Conservation (phyloP, 2,113 vertebrate genomes). For the Channa argus region DNA sequence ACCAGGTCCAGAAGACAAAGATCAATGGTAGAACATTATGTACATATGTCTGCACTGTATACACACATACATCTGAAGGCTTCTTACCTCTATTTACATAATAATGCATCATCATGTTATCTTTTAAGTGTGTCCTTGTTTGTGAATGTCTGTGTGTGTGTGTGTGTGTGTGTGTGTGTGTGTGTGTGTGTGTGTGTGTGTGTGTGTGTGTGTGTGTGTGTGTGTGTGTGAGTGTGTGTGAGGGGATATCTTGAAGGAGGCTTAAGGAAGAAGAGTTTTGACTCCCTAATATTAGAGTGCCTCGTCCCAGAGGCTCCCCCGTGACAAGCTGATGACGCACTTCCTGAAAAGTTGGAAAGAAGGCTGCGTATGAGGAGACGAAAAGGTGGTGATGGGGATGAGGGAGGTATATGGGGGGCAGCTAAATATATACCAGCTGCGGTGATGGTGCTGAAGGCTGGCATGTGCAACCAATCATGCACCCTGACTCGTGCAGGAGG, state of each 20-base stretch:
- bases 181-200: neutral
- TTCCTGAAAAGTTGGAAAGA: constrained; percentile 59
- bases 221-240: neutral
- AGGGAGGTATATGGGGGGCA: neutral
- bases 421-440: constrained; percentile 75
- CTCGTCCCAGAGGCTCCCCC: constrained; percentile 69
- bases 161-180: neutral
- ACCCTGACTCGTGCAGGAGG: constrained; percentile 52
- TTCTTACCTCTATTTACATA: neutral
- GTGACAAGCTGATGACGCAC: constrained; percentile 75
- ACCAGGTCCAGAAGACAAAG: neutral
- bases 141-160: neutral
- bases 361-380: constrained; percentile 28
- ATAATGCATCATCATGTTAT: constrained; percentile 8
- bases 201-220: neutral
- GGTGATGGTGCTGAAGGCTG: constrained; percentile 49
- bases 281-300: constrained; percentile 57
- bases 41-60: neutral
- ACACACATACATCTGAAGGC: neutral
- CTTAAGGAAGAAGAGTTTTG: constrained; percentile 43
- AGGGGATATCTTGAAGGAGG: constrained; percentile 27
- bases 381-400: neutral
- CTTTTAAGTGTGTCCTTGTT: neutral
- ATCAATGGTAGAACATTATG: neutral
- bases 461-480: constrained; percentile 67